Evolutionary conservation across 2,113 vertebrate species (phyloP).

Genomic region (Ochotona princeps): DNA sequence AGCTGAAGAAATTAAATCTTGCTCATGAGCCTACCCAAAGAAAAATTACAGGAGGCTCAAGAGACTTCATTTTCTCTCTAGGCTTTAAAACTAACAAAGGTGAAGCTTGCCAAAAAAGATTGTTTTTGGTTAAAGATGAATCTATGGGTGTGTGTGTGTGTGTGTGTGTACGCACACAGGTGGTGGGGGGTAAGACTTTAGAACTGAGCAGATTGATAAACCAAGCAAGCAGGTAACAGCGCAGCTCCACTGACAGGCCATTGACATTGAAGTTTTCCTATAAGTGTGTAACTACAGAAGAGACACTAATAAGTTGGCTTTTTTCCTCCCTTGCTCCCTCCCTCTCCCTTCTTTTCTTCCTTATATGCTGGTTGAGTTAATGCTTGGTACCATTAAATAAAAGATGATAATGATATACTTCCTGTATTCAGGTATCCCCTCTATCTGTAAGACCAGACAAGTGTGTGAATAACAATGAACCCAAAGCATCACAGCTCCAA

Average conservation of each 20-base stretch:
- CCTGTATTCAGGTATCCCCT: not conserved
- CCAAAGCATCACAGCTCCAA: not conserved
- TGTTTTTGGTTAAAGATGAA: not conserved
- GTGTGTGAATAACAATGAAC: not conserved
- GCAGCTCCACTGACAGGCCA: not conserved
- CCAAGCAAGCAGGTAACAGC: not conserved
- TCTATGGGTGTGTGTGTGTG: not conserved
- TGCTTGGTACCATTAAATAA: not conserved
- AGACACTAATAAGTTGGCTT: not conserved
- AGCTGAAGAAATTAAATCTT: not conserved
- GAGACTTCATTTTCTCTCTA: not conserved
- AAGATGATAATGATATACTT: not conserved
- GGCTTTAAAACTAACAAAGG: slow-evolving; percentile 39
- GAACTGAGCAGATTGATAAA: not conserved
- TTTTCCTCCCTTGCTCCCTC: not conserved
- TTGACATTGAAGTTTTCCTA: not conserved
- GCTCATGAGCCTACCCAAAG: not conserved
- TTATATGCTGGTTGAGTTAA: not conserved
- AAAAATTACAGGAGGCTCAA: slow-evolving; percentile 28
- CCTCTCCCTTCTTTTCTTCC: not conserved
- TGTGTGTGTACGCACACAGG: not conserved
- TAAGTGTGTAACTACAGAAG: slow-evolving; percentile 23
- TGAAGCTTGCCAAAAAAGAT: not conserved
- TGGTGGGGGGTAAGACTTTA: not conserved
- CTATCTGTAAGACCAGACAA: not conserved